Percentiles rank a stretch among this genome's conserved stretches.
phyloP scores from a whole-genome alignment of 2,797 vertebrate species.

The Gallirallus australis region DNA sequence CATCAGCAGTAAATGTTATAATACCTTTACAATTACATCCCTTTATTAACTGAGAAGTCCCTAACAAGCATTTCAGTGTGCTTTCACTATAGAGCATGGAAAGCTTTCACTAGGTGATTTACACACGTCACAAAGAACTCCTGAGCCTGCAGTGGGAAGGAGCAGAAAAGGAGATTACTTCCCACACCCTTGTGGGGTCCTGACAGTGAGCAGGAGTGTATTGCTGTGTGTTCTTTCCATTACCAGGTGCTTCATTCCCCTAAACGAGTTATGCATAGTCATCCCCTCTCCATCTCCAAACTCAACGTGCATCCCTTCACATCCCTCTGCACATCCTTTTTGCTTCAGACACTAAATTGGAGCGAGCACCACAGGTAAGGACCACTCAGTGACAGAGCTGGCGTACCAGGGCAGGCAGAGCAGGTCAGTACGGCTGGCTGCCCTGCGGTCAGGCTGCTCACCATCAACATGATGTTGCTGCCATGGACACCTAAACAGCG shows the following conservation, averaged over 20 bases:
- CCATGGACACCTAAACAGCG: background rate
- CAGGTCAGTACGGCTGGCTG: background rate
- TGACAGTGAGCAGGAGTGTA: background rate
- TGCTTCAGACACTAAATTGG: background rate
- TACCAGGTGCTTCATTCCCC: rapidly evolving
- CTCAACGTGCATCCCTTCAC: background rate
- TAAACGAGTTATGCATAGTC: rapidly evolving
- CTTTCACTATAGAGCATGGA: background rate
- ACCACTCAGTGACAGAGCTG: rapidly evolving
- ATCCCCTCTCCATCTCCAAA: background rate
- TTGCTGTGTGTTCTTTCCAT: background rate
- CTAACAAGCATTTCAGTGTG: background rate
- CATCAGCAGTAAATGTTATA: background rate
- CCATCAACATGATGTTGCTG: background rate
- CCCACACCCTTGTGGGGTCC: background rate
- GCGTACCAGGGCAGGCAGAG: too few relatives aligned
- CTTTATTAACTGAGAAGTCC: background rate
- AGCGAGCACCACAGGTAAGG: background rate
- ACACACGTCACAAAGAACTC: background rate
- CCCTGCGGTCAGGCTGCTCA: background rate
- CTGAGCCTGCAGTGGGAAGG: background rate
- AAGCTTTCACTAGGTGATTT: background rate
- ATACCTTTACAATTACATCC: background rate
- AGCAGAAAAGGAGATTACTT: background rate
- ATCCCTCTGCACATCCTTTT: background rate